Percentiles rank a stretch among this genome's conserved stretches.
These are phyloP conservation scores for Patella ulyssiponensis DNA, from an alignment of 2,888 invertebrate species.

Conservation along the genomic window DNA sequence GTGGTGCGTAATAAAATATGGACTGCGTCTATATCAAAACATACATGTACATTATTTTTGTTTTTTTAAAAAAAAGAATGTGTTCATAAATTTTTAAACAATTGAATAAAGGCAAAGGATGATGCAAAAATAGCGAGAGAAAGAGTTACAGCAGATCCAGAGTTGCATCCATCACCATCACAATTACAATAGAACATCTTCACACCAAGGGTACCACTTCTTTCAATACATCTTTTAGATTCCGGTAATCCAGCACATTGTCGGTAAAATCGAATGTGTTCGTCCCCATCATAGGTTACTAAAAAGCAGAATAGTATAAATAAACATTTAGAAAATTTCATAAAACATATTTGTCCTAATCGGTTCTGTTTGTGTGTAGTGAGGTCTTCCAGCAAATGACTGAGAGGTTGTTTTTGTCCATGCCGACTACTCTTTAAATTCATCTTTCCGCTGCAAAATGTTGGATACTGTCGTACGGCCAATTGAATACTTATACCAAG, in stretches of 20 bases:
- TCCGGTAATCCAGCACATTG: conserved; percentile 33
- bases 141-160: conserved; percentile 15
- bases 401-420: no score
- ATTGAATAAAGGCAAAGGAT: conserved; percentile 18
- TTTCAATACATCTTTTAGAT: conserved; percentile 31
- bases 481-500: no score
- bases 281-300: conserved; percentile 37
- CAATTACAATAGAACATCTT: conserved; percentile 43
- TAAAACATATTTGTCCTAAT: background rate
- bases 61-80: no score
- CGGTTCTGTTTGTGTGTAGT: no score
- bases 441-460: no score
- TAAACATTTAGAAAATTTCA: background rate
- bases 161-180: conserved; percentile 32
- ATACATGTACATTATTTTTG: no score
- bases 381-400: background rate
- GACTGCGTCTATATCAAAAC: no score
- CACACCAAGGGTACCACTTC: conserved; percentile 41
- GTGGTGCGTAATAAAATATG: no score
- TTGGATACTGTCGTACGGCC: no score
- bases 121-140: background rate
- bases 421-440: no score
- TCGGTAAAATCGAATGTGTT: conserved; percentile 35
- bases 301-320: conserved; percentile 16
- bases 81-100: background rate